Base-by-base conservation (phyloP, 2,888 invertebrate species). In the Pristionchus japonicus region DNA sequence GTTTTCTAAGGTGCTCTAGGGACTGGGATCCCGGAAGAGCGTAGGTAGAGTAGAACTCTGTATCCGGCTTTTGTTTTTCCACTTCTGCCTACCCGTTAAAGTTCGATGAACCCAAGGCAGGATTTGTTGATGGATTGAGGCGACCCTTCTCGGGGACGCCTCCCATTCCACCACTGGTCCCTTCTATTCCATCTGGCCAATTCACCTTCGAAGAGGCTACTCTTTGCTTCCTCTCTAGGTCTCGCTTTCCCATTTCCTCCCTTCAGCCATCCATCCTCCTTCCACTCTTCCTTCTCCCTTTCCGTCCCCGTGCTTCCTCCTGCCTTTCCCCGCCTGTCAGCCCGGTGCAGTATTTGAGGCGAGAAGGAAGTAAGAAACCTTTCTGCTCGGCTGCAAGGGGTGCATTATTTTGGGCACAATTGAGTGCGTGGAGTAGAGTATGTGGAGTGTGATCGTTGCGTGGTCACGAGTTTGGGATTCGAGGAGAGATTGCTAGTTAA, bases 101-200 rank as follows among this genome's bases (percentile, higher is more conserved):
- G 27, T n/a, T 27, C 61, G 61, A 61, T 61, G 61, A 27, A 61
- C 61, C 70, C 6, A 27, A 15, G n/a, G n/a, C 3, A 6, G 34
- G 70, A 70, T 70, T 70, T 34, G 70, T 70, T 31, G 70, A 70
- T 31, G 70, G 70, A 11, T 3, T 34, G 27, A 67, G 67, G 17
- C 11, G n/a, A 27, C 37, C 70, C 70, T 70, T 70, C 31, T 17
- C 11, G 15, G 70, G 31, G 34, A 70, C 70, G 34, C 70, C 13
- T 70, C 70, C 67, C 61, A 61, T 37, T 86, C 88, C 40, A 27
- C 15, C 34, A n/a, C 20, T 43, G 15, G 31, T 37, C 20, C 61
- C 43, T 20, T 86, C 88, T 88, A 82, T 88, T 87, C 88, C 88
- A 88, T 43, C 70, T 43, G 52, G 74, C 74, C 74, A 74, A 74